Percentiles rank a stretch among this genome's conserved stretches.
Evolutionary conservation across 2,888 invertebrate genomes (phyloP).

Genomic region (Tortricodes alternella): DNA sequence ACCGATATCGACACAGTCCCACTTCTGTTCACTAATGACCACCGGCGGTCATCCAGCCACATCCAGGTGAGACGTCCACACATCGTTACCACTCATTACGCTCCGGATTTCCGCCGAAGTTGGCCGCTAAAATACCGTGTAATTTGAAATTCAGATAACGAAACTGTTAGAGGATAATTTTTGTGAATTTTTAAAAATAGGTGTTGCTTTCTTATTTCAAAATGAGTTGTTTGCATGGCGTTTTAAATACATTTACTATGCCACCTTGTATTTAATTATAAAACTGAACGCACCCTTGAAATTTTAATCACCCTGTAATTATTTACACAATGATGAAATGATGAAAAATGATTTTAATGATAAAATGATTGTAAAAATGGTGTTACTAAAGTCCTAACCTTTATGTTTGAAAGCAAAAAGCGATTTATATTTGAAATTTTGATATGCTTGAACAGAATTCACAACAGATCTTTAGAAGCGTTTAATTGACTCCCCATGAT

Average conservation of each 20-base stretch:
- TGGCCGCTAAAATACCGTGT: constrained; percentile 65
- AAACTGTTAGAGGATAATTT: constrained; percentile 21
- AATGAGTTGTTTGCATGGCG: not conserved
- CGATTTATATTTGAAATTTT: not conserved
- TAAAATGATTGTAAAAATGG: no score
- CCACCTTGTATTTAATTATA: no score
- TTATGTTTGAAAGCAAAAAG: no score
- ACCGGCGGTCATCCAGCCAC: constrained; percentile 51
- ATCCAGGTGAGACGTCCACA: constrained; percentile 67
- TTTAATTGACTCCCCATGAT: no score
- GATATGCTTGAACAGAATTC: not conserved
- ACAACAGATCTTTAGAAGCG: not conserved
- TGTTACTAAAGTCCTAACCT: no score
- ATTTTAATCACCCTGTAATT: no score
- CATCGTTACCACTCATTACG: constrained; percentile 67
- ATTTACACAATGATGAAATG: not conserved
- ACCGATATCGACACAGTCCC: not conserved
- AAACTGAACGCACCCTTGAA: no score
- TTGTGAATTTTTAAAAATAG: constrained; percentile 20
- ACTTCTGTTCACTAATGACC: constrained; percentile 40
- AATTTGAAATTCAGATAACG: constrained; percentile 48
- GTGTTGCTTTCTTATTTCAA: not conserved
- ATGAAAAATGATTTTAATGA: no score
- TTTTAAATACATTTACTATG: no score
- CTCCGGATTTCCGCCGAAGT: constrained; percentile 71